phyloP scores from a whole-genome alignment of 2,797 vertebrate genomes.

The Spheniscus humboldti region DNA sequence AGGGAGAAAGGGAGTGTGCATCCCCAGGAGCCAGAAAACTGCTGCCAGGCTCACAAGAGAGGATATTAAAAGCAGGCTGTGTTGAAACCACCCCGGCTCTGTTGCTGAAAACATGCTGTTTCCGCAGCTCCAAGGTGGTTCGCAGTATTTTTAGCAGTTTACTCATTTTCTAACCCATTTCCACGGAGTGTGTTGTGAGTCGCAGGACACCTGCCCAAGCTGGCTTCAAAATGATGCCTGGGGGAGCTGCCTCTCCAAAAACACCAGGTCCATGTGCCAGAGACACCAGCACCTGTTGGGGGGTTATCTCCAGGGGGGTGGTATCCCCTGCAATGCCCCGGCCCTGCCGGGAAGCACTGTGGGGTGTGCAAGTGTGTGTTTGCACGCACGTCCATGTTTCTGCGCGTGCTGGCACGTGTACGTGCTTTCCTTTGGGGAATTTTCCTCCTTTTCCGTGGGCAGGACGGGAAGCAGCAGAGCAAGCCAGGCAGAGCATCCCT shows the following conservation, averaged over 20 bases:
- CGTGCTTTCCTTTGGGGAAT: neutral
- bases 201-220: neutral
- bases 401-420: accelerated
- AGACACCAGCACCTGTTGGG: accelerated
- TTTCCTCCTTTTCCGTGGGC: neutral
- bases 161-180: neutral
- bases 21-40: neutral
- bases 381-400: accelerated
- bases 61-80: neutral
- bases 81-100: neutral
- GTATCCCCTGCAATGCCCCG: no score
- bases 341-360: neutral
- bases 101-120: neutral
- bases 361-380: neutral
- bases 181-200: accelerated
- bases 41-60: neutral
- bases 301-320: no score
- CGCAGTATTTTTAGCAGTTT: neutral
- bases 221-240: neutral
- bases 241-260: neutral
- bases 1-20: neutral
- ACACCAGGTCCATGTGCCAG: accelerated
- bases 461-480: neutral
- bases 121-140: neutral
- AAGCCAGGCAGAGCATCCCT: neutral